phyloP scores from a whole-genome alignment of 2,888 invertebrate genomes.

The Pseudoips prasinana region DNA sequence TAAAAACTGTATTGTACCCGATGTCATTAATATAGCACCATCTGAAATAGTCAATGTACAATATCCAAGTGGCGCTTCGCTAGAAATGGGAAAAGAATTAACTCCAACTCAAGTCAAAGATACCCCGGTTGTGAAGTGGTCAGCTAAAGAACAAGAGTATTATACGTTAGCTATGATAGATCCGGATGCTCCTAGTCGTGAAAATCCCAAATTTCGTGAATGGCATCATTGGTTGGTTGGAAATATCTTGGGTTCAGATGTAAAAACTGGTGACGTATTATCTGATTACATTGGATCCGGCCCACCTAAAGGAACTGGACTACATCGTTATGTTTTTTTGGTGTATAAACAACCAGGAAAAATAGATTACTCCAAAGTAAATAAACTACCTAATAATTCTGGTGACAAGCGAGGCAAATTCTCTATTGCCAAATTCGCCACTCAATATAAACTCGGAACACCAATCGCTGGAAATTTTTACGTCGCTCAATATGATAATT shows the following conservation, averaged over 20 bases:
- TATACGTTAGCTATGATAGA: conserved; percentile 86
- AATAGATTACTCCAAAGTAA: conserved; percentile 61
- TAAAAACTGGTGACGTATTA: conserved; percentile 84
- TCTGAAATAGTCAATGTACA: conserved; percentile 70
- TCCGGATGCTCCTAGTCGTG: conserved; percentile 89
- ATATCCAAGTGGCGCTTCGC: conserved; percentile 72
- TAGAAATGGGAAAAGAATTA: conserved; percentile 84
- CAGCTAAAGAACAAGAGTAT: conserved; percentile 77
- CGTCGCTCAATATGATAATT: conserved; percentile 82
- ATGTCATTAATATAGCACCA: conserved; percentile 84
- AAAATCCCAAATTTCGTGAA: conserved; percentile 85
- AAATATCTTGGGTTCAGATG: conserved; percentile 85
- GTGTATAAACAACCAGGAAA: conserved; percentile 83
- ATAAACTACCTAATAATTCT: conserved; percentile 66
- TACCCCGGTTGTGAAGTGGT: conserved; percentile 85
- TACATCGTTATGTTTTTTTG: conserved; percentile 88
- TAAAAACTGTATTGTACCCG: conserved; percentile 84
- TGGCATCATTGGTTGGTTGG: conserved; percentile 91
- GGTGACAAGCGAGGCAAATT: conserved; percentile 81
- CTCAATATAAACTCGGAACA: conserved; percentile 80
- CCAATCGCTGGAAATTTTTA: conserved; percentile 85
- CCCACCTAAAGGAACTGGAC: conserved; percentile 87
- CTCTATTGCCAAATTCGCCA: conserved; percentile 80
- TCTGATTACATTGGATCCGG: conserved; percentile 84
- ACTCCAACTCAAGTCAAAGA: conserved; percentile 88